Evolutionary conservation across 2,797 vertebrate species (phyloP).

Genomic region (Chelmon rostratus): DNA sequence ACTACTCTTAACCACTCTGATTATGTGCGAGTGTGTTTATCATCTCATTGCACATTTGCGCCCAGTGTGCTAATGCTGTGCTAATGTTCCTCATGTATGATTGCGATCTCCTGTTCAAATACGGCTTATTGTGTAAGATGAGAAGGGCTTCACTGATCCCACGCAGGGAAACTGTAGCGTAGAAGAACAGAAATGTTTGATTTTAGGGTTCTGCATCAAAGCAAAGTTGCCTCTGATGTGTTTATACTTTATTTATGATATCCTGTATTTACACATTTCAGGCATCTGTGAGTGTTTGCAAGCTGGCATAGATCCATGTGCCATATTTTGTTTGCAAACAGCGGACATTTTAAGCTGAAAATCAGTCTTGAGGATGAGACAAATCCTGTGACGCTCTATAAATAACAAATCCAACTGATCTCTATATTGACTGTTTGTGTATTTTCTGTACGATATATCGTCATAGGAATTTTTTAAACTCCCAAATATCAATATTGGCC

Average conservation of each 20-base stretch:
- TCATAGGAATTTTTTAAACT: background rate
- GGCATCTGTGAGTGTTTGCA: no score
- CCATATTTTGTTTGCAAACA: no score
- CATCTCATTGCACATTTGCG: background rate
- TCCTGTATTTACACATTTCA: no score
- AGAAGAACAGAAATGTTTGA: background rate
- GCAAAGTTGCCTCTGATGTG: background rate
- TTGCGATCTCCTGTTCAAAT: background rate
- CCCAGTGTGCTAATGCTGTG: background rate
- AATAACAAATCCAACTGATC: background rate
- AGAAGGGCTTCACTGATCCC: background rate
- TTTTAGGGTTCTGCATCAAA: background rate
- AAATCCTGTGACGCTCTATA: no score
- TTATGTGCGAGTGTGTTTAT: slow-evolving; percentile 1
- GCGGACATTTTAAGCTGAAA: background rate
- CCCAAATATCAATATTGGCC: background rate
- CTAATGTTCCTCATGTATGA: background rate
- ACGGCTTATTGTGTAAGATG: background rate
- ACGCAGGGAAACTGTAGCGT: no score
- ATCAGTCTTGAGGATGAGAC: background rate
- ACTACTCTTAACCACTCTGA: background rate
- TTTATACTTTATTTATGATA: background rate
- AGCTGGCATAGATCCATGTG: no score
- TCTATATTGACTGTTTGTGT: background rate
- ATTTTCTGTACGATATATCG: no score